Evolutionary conservation across 2,797 vertebrate species (phyloP), one percentile per base, ranked within the genome.

Genomic region (Hippocampus kuda): DNA sequence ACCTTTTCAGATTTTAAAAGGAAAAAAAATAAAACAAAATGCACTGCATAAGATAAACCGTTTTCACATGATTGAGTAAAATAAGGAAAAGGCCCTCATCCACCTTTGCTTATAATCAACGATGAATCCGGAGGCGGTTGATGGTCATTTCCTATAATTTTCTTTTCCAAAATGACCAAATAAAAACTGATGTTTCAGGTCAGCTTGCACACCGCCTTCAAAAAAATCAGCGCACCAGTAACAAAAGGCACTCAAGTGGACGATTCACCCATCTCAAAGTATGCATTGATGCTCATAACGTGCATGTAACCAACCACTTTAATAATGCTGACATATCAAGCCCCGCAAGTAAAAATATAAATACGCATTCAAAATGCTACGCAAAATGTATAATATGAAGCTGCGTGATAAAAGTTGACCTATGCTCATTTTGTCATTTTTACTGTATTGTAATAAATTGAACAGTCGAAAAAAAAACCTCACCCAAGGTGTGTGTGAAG

Each of bases 241-340:
- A 66, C 73, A 86, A 87, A 34, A 69, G 84, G 83, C 85, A 87
- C 83, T 74, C 63, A 72, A 72, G 22, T 66, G n/a, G 78, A 85
- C 70, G 76, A 81, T 69, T 73, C 2, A 63, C 69, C 54, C 71
- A 76, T 75, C 75, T 42, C 27, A 49, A 67, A 42, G 10, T 68
- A 72, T 72, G 72, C 68, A 80, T 67, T 72, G 67, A 80, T 74
- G 67, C 51, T 67, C 34, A 15, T 62, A 76, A 71, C 4, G 72
- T 72, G 75, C 76, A 80, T 38, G 41, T 76, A 30, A 7, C 30
- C 63, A n/a, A 46, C 63, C 42, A 34, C 16, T 66, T 51, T 53
- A 18, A 48, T 51, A 30, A 41, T 42, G 10, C 34, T 2, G 10
- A 60, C 26, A 34, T 10, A 34, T 18, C 7, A 60, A 46, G n/a